Conservation (phyloP, 2,113 vertebrate species). For the Macquaria ambigua region DNA sequence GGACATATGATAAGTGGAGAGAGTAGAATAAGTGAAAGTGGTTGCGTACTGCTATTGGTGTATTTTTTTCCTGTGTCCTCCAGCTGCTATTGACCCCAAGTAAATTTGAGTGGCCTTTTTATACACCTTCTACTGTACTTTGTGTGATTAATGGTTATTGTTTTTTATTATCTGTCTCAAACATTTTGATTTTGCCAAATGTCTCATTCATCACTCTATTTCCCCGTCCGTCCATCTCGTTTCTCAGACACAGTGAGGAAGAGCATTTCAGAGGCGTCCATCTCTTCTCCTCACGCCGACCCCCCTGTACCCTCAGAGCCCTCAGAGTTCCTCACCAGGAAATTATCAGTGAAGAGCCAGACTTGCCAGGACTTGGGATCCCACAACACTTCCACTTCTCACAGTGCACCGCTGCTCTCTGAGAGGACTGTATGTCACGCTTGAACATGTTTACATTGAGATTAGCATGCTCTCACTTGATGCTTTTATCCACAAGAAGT, state of each 20-base stretch:
- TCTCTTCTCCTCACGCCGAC: slow-evolving; percentile 81
- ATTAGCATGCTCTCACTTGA: slow-evolving; percentile 22
- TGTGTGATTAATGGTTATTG: not conserved
- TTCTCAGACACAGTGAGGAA: slow-evolving; percentile 84
- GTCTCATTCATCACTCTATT: not conserved
- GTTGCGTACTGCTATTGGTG: slow-evolving; percentile 22
- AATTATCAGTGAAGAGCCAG: slow-evolving; percentile 86
- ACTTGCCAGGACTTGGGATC: slow-evolving; percentile 85
- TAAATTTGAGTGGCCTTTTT: slow-evolving; percentile 22
- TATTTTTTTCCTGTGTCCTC: slow-evolving; percentile 25
- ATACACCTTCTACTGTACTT: not conserved
- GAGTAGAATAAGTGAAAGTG: slow-evolving; percentile 44
- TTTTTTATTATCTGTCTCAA: not conserved
- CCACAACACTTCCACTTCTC: slow-evolving; percentile 60
- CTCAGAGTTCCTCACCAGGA: slow-evolving; percentile 58
- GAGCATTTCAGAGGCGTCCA: slow-evolving; percentile 88
- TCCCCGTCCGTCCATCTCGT: not conserved
- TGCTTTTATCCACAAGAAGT: slow-evolving; percentile 28
- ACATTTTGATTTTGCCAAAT: slow-evolving; percentile 15
- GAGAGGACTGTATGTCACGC: slow-evolving; percentile 66
- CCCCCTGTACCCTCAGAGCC: slow-evolving; percentile 68
- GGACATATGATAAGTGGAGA: slow-evolving; percentile 59
- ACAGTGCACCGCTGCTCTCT: slow-evolving; percentile 50
- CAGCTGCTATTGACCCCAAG: slow-evolving; percentile 18
- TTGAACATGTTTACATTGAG: slow-evolving; percentile 39